Base-by-base conservation (phyloP, 1,140 invertebrate genomes). In the Panagrolaimus sp. region DNA sequence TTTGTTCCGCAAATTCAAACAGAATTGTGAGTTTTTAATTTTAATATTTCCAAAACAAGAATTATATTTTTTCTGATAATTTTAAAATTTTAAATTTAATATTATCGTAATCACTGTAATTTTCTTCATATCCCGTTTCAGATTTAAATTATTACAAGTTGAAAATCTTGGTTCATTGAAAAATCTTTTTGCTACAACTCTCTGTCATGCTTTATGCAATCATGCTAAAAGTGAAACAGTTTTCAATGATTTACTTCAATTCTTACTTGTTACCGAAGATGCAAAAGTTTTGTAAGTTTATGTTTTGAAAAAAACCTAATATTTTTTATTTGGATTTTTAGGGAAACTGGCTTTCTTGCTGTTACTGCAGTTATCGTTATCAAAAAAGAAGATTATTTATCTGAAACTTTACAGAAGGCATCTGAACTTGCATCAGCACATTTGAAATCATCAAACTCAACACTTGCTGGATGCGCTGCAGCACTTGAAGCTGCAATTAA, bases 201-300 rank as follows among this genome's bases (percentile, higher is more conserved):
- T 57, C 9, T n/a, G 51, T 16, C 51, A 57, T 57, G 51, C 51
- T 57, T 23, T 57, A 20, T 57, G 51, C n/a, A 20, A 57, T 57
- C 51, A 57, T 27, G 27, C 20, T 16, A 57, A 57, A 27, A 25
- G 20, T n/a, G 51, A 57, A 57, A 57, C 27, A 11, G 51, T 57
- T 3, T 20, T 57, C 27, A 25, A 20, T 5, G 51, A 57, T 20
- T 25, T 57, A 27, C 9, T 57, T 4, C 51, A 57, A 57, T 27
- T 57, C 9, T 16, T 57, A 27, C 4, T 27, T 57, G 51, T 27
- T 11, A 16, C 51, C 8, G 51, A 57, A 57, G 51, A 57, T 23
- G 51, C 51, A 23, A 57, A 57, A 27, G 27, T 57, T 57, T 11
- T 57, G 51, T 57, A 57, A 57, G 51, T 57, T 57, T 5, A 57